Conservation (phyloP, 92 coral and sea anemone species). For the Parazoanthus swiftii region DNA sequence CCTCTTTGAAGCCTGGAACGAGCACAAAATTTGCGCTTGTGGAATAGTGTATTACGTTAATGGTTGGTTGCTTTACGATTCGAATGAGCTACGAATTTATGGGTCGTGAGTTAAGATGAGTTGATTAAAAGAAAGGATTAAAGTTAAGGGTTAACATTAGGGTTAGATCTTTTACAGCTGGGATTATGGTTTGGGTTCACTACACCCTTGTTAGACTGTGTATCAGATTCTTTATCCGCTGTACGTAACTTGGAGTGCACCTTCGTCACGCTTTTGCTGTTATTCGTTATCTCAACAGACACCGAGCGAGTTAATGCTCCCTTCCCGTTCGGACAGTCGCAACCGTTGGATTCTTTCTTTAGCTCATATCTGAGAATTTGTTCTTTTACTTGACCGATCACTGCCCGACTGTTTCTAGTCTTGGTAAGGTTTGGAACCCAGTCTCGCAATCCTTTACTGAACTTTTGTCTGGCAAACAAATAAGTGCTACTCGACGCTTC, state of each 20-base stretch:
- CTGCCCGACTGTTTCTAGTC: not conserved
- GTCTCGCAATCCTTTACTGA: slow-evolving; percentile 5
- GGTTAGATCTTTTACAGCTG: too few species aligned
- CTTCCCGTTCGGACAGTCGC: not conserved
- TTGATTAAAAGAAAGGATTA: too few species aligned
- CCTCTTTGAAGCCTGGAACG: too few species aligned
- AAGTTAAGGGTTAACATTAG: too few species aligned
- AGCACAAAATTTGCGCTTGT: too few species aligned
- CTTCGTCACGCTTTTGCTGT: not conserved
- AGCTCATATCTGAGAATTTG: slow-evolving; percentile 2
- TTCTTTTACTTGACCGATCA: slow-evolving; percentile 24
- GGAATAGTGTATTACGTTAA: too few species aligned
- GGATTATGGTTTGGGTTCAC: too few species aligned
- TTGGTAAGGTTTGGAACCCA: slow-evolving; percentile 18
- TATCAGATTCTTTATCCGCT: not conserved
- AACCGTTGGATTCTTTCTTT: not conserved
- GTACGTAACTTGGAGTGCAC: not conserved
- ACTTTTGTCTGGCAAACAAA: not conserved
- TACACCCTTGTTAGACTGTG: not conserved
- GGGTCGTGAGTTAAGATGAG: too few species aligned
- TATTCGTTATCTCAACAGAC: slow-evolving; percentile 3
- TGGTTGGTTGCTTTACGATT: too few species aligned
- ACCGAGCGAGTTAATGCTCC: not conserved
- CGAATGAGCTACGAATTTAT: too few species aligned
- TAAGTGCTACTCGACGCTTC: not conserved